phyloP scores from a whole-genome alignment of 2,113 vertebrate species.

The Ranitomeya variabilis region DNA sequence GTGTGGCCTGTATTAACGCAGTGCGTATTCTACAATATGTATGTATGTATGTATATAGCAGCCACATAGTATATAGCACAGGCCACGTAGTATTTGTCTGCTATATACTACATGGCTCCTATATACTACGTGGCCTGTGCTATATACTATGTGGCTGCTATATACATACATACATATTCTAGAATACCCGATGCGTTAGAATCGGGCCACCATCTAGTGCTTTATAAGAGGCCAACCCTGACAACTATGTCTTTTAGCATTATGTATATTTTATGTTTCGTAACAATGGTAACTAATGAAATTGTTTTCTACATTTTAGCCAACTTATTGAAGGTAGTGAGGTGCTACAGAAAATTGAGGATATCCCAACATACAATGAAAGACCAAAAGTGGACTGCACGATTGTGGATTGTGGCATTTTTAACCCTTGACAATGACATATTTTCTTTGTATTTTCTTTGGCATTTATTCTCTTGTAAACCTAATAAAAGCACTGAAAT shows the following conservation, averaged over 20 bases:
- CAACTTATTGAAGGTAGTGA: conserved; percentile 82
- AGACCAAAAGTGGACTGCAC: conserved; percentile 76
- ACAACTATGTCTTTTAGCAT: background rate
- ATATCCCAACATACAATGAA: conserved; percentile 75
- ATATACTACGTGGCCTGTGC: too few species aligned
- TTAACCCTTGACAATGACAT: conserved; percentile 59
- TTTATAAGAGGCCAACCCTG: background rate
- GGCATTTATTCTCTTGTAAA: background rate
- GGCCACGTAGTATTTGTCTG: too few species aligned
- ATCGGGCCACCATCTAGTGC: too few species aligned
- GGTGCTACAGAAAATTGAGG: conserved; percentile 79
- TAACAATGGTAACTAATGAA: background rate
- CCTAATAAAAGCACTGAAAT: background rate
- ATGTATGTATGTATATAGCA: too few species aligned
- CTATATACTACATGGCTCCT: too few species aligned
- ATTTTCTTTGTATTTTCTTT: background rate
- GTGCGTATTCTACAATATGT: too few species aligned
- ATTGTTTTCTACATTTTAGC: conserved; percentile 64
- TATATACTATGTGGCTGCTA: too few species aligned
- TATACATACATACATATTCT: too few species aligned
- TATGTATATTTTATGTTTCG: background rate
- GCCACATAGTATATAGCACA: too few species aligned
- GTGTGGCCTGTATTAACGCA: too few species aligned
- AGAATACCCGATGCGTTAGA: too few species aligned
- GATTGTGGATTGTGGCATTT: conserved; percentile 76